A percentile compares a stretch with the other conserved stretches of the same genome.
Conservation (phyloP, 2,797 vertebrate species). For the Rhinogobio ventralis region DNA sequence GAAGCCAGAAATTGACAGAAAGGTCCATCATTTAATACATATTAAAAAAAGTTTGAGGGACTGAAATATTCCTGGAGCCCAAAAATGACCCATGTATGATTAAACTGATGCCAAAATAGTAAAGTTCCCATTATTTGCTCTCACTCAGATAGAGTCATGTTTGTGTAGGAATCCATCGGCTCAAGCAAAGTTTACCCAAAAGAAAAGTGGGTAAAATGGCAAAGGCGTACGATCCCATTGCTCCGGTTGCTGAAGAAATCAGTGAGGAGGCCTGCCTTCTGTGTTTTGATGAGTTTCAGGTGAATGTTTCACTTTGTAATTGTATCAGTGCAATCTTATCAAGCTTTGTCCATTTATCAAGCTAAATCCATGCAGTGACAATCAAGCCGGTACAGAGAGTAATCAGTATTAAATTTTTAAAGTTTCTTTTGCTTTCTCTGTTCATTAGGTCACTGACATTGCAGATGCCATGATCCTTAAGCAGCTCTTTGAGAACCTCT, state of each 20-base stretch:
- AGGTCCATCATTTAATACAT: neutral
- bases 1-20: neutral
- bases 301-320: slow-evolving; percentile 64
- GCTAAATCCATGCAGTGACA: neutral
- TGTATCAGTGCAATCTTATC: neutral
- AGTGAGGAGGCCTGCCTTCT: slow-evolving; percentile 90
- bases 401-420: neutral
- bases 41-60: neutral
- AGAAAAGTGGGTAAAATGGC: slow-evolving; percentile 92
- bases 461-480: slow-evolving; percentile 99
- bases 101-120: neutral
- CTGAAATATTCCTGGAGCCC: neutral
- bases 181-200: slow-evolving; percentile 94
- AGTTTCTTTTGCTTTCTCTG: slow-evolving; percentile 9
- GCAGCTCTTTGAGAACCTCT: slow-evolving; percentile 99
- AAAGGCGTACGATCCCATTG: slow-evolving; percentile 94
- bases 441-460: slow-evolving; percentile 93
- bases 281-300: slow-evolving; percentile 99
- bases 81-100: neutral
- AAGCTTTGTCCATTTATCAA: neutral
- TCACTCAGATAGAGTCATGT: slow-evolving; percentile 24
- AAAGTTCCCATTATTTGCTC: slow-evolving; percentile 11
- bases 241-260: slow-evolving; percentile 94
- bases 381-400: neutral
- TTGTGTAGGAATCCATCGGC: slow-evolving; percentile 89